Conservation (phyloP, 2,797 vertebrate genomes). For the Sebastes flavidus region DNA sequence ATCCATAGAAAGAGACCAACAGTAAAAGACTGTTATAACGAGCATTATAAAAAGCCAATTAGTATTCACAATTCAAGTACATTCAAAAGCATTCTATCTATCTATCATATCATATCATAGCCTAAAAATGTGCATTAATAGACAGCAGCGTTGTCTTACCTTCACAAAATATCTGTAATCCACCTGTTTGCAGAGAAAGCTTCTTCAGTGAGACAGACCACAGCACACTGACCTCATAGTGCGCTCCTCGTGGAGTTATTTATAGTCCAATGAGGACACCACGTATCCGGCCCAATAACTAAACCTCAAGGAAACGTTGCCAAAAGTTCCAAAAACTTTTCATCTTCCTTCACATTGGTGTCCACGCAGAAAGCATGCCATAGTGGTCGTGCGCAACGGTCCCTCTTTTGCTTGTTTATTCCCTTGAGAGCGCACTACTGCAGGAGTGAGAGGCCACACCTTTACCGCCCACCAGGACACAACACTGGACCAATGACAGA, state of each 20-base stretch:
- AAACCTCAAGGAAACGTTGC: neutral
- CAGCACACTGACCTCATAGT: conserved; percentile 33
- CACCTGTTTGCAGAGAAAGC: conserved; percentile 43
- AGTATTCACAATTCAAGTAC: too few relatives aligned
- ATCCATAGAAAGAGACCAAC: too few relatives aligned
- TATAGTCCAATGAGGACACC: conserved; percentile 54
- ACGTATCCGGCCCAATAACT: neutral
- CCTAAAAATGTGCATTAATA: neutral
- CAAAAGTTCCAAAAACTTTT: neutral
- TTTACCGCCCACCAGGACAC: neutral
- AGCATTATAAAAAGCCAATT: too few relatives aligned
- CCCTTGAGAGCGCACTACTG: conserved; percentile 4
- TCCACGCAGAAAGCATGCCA: neutral
- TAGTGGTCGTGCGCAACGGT: neutral
- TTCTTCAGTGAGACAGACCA: conserved; percentile 20
- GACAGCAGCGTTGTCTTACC: conserved; percentile 31
- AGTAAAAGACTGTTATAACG: too few relatives aligned
- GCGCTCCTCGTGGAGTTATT: conserved; percentile 58
- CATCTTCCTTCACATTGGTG: neutral
- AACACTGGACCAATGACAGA: conserved; percentile 43
- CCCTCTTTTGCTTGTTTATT: conserved; percentile 24
- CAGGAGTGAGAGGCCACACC: conserved; percentile 54
- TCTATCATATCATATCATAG: neutral
- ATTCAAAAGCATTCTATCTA: too few relatives aligned
- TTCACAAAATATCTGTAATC: conserved; percentile 18